Base-by-base conservation (phyloP, 1,140 invertebrate genomes). In the Radopholus similis region DNA sequence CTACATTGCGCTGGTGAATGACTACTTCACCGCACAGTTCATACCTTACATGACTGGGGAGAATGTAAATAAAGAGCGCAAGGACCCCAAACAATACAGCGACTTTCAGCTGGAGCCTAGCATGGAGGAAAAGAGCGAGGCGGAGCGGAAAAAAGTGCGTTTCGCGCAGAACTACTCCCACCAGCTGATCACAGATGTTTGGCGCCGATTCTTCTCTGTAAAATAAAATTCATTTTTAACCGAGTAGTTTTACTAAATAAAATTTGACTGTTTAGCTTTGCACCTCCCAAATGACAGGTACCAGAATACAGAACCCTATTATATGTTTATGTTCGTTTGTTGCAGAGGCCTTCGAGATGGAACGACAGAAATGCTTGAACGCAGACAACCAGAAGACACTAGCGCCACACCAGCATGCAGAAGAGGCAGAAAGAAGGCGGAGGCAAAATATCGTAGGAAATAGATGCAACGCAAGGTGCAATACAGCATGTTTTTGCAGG, bases 1-100 rank as follows among this genome's bases (percentile, higher is more conserved):
- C 49, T 79, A 79, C 53, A 80, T 79, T 56, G 63, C 74, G 49
- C 64, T 82, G 18, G 71, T 79, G 6, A 54, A 64, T 38, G 74
- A 79, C 53, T 51, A 69, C 28, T 79, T 79, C 53, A 64, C 64
- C 28, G 64, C 64, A 18, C 21, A 82, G 60, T 74, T 79, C 21
- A 66, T 79, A 23, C 72, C 71, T 9, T 73, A 67, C 60, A 9
- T 73, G 13, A 73, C 73, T 37, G 71, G 71, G 8, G 73, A 73
- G 38, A 74, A 58, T 23, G 70, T 72, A 9, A 8, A 23, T 18
- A 21, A 58, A 58, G 21, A 42, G 1, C 1, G 11, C 1, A 42
- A 42, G 18, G 38, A 13, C 11, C 11, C 18, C 18, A 42, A 2
- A 13, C 1, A 42, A n/a, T 42, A 13, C 11, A 42, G 11, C 11